These are phyloP conservation scores for Hyposoter dolosus DNA, from an alignment of 2,888 invertebrate species.

Conservation along the genomic window DNA sequence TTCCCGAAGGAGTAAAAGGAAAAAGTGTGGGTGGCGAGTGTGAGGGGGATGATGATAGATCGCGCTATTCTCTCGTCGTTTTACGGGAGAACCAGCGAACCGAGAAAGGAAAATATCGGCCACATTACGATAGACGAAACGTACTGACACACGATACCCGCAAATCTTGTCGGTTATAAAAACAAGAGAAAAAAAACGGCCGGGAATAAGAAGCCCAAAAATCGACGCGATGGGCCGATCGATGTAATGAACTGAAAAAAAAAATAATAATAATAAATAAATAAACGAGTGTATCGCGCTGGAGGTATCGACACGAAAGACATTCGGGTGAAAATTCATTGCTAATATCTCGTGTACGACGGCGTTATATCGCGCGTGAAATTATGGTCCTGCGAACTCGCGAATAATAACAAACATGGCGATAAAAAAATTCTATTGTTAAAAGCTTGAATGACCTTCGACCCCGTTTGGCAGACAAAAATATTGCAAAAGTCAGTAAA, in stretches of 20 bases:
- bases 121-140: constrained; percentile 48
- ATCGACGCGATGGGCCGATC: not conserved
- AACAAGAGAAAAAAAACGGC: not conserved
- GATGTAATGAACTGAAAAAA: constrained; percentile 9
- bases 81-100: constrained; percentile 43
- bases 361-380: constrained; percentile 31
- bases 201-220: constrained; percentile 33
- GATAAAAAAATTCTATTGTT: constrained; percentile 7
- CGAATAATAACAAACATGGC: constrained; percentile 31
- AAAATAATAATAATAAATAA: not conserved
- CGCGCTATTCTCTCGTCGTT: constrained; percentile 54
- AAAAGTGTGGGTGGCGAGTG: not conserved
- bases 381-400: constrained; percentile 35
- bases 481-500: not conserved
- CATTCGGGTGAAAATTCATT: constrained; percentile 51
- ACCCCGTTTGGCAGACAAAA: not conserved
- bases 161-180: constrained; percentile 14
- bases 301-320: constrained; percentile 21
- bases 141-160: constrained; percentile 8
- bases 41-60: constrained; percentile 57
- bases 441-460: not conserved
- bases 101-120: constrained; percentile 48
- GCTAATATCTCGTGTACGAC: constrained; percentile 43
- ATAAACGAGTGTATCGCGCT: not conserved
- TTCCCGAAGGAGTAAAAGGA: not conserved